Conservation (phyloP, 2,113 vertebrate species). For the Telmatochromis brachygnathus region DNA sequence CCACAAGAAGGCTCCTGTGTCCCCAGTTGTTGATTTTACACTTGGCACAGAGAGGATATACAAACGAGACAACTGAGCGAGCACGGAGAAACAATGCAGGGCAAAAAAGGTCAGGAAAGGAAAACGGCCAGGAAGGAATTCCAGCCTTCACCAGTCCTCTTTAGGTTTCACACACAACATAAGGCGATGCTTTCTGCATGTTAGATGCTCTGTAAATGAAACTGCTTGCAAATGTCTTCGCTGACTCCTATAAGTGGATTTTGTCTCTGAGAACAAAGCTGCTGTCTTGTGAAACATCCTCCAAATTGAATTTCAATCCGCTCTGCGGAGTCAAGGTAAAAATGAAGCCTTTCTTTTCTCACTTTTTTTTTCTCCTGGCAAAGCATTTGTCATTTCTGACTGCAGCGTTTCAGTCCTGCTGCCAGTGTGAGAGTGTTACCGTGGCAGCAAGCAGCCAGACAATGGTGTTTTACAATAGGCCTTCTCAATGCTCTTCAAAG, state of each 20-base stretch:
- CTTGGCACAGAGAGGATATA: conserved; percentile 18
- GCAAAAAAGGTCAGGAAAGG: background rate
- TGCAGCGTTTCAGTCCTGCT: conserved; percentile 37
- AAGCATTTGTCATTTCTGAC: conserved; percentile 25
- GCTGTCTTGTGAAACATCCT: background rate
- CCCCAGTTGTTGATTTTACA: background rate
- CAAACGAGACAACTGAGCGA: conserved; percentile 8
- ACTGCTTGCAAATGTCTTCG: background rate
- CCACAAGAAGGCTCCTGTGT: background rate
- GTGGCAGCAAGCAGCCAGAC: conserved; percentile 61
- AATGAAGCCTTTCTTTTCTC: background rate
- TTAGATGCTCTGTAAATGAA: background rate
- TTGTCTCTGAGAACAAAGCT: background rate
- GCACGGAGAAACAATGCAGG: background rate
- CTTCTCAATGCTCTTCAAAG: conserved; percentile 37
- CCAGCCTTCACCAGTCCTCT: background rate
- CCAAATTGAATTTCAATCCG: background rate
- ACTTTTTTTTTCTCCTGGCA: background rate
- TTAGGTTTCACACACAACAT: background rate
- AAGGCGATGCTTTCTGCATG: background rate
- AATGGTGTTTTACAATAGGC: conserved; percentile 60
- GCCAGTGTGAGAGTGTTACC: conserved; percentile 54
- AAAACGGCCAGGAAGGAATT: background rate
- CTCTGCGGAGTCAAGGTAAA: background rate
- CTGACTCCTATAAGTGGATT: background rate